Conservation (phyloP, 2,113 vertebrate genomes). For the Vulpes ferrilata region DNA sequence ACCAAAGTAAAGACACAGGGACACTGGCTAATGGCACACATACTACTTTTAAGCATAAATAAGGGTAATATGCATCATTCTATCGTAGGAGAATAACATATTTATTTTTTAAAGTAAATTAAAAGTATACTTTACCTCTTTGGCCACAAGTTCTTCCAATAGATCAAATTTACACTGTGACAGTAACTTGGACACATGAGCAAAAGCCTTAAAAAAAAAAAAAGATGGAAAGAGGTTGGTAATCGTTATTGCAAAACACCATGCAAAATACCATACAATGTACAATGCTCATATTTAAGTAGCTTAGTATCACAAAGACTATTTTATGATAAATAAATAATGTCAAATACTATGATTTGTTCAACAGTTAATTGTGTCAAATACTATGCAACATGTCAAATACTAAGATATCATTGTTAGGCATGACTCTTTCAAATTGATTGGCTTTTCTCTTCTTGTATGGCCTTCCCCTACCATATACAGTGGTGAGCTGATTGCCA, state of each 20-base stretch:
- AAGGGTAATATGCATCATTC: not conserved
- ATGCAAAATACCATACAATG: not conserved
- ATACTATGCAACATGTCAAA: not conserved
- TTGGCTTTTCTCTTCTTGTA: not conserved
- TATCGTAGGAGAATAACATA: not conserved
- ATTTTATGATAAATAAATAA: constrained; percentile 9
- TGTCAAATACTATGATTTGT: not conserved
- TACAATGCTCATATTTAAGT: constrained; percentile 7
- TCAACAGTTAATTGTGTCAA: not conserved
- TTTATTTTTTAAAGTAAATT: constrained; percentile 68
- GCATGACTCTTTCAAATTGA: not conserved
- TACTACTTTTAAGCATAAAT: constrained; percentile 32
- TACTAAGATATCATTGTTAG: not conserved
- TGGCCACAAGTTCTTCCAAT: constrained; percentile 94
- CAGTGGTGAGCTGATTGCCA: not conserved
- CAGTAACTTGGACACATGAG: constrained; percentile 94
- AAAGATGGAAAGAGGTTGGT: not conserved
- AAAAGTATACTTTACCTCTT: constrained; percentile 91
- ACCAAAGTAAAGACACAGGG: not conserved
- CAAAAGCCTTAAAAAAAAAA: constrained; percentile 91
- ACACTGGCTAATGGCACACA: not conserved
- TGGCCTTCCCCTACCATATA: not conserved
- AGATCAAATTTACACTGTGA: constrained; percentile 93
- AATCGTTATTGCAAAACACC: constrained; percentile 58
- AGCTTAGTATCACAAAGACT: not conserved